These are phyloP conservation scores for Pachycephus smyrnensis DNA, from an alignment of 2,888 invertebrate genomes.

Conservation along the genomic window DNA sequence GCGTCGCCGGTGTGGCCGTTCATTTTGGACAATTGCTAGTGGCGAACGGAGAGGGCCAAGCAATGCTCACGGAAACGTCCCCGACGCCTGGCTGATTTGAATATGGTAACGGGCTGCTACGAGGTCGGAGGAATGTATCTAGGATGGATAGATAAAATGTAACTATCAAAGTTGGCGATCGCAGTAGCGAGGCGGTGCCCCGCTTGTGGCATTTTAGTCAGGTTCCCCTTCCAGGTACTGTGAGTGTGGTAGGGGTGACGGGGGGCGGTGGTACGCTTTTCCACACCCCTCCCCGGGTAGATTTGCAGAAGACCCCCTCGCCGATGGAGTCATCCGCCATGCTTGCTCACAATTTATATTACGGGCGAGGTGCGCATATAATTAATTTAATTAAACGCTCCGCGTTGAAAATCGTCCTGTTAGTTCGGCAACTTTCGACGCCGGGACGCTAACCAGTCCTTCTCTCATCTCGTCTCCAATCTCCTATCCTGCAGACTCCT, in stretches of 20 bases:
- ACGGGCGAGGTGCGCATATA: constrained; percentile 64
- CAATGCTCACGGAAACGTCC: not conserved
- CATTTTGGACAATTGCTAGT: not conserved
- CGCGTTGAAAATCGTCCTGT: constrained; percentile 60
- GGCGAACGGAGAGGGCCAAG: not conserved
- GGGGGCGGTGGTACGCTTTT: constrained; percentile 13
- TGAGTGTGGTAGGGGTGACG: not conserved
- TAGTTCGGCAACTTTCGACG: constrained; percentile 58
- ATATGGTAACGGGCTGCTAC: not conserved
- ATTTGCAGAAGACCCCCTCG: constrained; percentile 18
- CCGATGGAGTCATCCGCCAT: constrained; percentile 24
- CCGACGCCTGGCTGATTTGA: not conserved
- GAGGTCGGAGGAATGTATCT: constrained; percentile 44
- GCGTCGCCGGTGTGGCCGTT: constrained; percentile 6
- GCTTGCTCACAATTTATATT: constrained; percentile 63
- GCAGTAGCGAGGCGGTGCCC: constrained; percentile 41
- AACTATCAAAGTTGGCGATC: constrained; percentile 66
- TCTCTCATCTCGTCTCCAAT: not conserved
- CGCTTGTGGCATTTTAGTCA: not conserved
- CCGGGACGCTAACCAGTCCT: constrained; percentile 4
- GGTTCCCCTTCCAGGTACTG: not conserved
- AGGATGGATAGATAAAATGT: constrained; percentile 61
- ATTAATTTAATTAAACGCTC: constrained; percentile 67
- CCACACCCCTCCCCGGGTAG: constrained; percentile 21
- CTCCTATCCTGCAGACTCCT: constrained; percentile 6